A percentile compares a stretch with the other conserved stretches of the same genome.
These are phyloP conservation scores for Thalpophila matura DNA, from an alignment of 2,888 invertebrate genomes.

Conservation along the genomic window DNA sequence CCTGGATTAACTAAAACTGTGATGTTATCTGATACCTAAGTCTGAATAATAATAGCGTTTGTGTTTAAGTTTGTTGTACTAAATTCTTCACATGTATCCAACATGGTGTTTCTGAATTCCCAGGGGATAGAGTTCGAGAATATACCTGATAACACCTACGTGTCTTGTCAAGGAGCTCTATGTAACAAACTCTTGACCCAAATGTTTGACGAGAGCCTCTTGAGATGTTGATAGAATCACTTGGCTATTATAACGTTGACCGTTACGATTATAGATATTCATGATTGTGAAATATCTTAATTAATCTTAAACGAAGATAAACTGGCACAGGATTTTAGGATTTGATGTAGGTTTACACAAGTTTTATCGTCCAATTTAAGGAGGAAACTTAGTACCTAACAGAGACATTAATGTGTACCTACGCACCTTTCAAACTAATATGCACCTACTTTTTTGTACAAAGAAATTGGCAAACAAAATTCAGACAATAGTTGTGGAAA, in stretches of 20 bases:
- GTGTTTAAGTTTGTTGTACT: not conserved
- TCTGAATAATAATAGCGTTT: too few species aligned
- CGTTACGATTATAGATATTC: constrained; percentile 11
- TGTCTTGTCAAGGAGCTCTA: constrained; percentile 36
- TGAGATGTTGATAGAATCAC: constrained; percentile 35
- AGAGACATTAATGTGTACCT: too few species aligned
- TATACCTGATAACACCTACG: constrained; percentile 29
- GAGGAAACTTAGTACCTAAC: too few species aligned
- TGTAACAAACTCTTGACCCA: constrained; percentile 33
- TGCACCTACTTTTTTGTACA: too few species aligned
- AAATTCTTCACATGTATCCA: not conserved
- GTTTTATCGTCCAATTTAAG: too few species aligned
- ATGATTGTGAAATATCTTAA: constrained; percentile 20
- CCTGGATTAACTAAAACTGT: constrained; percentile 15
- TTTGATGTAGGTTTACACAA: too few species aligned
- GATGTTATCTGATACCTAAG: not conserved
- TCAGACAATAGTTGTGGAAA: too few species aligned
- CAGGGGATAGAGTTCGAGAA: constrained; percentile 13
- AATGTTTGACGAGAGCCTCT: constrained; percentile 30
- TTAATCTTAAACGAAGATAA: not conserved
- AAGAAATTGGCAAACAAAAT: too few species aligned
- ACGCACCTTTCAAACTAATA: too few species aligned
- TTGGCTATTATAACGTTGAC: constrained; percentile 33
- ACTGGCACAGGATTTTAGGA: too few species aligned
- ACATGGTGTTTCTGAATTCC: not conserved